phyloP scores from a whole-genome alignment of 2,888 invertebrate genomes.

The Dendrolimus houi region DNA sequence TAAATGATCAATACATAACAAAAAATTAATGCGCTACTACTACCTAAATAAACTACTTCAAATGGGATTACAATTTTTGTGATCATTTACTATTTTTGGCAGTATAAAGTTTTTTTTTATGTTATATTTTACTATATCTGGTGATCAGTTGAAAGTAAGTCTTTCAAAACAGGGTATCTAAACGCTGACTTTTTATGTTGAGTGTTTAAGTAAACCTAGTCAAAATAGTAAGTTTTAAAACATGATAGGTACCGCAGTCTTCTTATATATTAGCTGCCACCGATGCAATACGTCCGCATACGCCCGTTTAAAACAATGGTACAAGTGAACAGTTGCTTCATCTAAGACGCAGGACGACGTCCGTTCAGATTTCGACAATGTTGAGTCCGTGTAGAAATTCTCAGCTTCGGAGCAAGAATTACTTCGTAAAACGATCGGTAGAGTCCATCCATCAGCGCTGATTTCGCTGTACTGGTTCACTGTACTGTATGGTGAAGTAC shows the following conservation, averaged over 20 bases:
- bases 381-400: conserved; percentile 76
- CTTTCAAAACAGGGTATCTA: no score
- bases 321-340: conserved; percentile 72
- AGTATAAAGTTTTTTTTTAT: no score
- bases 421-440: conserved; percentile 83
- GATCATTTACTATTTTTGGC: no score
- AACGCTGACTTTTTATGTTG: no score
- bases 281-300: conserved; percentile 93
- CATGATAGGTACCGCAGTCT: conserved; percentile 79
- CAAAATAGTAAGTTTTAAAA: not conserved
- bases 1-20: no score
- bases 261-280: conserved; percentile 87
- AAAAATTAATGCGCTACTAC: no score
- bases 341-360: conserved; percentile 56
- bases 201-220: no score
- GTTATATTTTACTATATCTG: no score
- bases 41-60: no score
- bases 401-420: conserved; percentile 93
- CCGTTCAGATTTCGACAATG: conserved; percentile 48
- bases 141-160: no score
- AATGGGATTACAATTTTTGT: no score
- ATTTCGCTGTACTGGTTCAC: conserved; percentile 85
- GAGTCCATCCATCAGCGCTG: conserved; percentile 85
- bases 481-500: conserved; percentile 93
- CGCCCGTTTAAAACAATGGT: conserved; percentile 89